Conservation (phyloP, 2,888 invertebrate genomes). For the Rapana venosa region DNA sequence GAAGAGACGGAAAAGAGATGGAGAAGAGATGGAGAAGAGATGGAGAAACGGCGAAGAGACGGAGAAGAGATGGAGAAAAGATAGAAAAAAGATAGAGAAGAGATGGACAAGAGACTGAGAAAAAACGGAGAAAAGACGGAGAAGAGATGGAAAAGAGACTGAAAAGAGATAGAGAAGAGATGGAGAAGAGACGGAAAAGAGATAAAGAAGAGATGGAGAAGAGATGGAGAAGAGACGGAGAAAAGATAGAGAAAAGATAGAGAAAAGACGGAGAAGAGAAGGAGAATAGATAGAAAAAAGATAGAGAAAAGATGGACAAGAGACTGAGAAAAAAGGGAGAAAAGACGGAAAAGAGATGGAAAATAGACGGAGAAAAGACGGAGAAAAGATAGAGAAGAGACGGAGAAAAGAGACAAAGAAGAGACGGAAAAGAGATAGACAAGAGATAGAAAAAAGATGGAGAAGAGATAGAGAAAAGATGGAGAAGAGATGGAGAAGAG, state of each 20-base stretch:
- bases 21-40: no score
- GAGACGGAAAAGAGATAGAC: neutral
- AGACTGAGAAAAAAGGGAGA: neutral
- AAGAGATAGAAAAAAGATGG: neutral
- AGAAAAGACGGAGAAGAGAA: neutral
- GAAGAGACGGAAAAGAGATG: no score
- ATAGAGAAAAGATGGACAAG: neutral
- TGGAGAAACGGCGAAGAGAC: no score
- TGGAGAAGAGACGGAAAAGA: no score
- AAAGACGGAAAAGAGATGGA: neutral
- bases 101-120: no score
- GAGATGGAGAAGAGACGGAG: no score
- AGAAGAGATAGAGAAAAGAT: neutral
- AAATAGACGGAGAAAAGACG: neutral
- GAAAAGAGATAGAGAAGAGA: no score
- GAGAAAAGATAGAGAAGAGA: neutral
- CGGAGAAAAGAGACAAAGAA: neutral
- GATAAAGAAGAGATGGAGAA: no score
- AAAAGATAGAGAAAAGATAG: neutral
- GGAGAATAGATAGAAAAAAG: neutral
- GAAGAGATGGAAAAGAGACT: no score
- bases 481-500: neutral
- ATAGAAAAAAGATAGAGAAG: no score
- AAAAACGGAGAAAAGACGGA: no score
- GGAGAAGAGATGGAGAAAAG: no score